phyloP scores from a whole-genome alignment of 2,113 vertebrate genomes.

The Stomatorhinus ivindoensis region DNA sequence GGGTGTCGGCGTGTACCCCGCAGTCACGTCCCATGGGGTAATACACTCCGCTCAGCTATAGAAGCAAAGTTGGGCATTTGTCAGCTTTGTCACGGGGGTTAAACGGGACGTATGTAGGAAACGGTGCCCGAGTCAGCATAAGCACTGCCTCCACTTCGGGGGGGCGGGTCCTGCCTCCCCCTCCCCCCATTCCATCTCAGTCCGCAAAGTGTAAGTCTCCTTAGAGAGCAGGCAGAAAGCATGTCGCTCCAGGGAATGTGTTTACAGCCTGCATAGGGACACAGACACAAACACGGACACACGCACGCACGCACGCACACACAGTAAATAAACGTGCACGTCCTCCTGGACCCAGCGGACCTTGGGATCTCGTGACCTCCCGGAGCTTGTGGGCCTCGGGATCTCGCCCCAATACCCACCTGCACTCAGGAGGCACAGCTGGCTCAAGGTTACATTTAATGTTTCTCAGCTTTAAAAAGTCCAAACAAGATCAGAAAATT shows the following conservation, averaged over 20 bases:
- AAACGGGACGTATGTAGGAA: neutral
- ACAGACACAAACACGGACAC: constrained; percentile 47
- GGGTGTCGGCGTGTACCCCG: neutral
- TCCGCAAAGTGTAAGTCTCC: constrained; percentile 59
- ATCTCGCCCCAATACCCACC: constrained; percentile 78
- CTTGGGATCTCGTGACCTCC: constrained; percentile 43
- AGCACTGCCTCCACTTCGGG: neutral
- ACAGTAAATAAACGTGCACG: neutral
- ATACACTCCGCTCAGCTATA: neutral
- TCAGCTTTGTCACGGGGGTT: neutral
- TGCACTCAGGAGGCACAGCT: constrained; percentile 96
- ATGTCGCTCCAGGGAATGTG: constrained; percentile 96
- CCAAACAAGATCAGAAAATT: constrained; percentile 98
- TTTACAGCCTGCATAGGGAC: constrained; percentile 85
- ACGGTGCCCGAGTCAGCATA: neutral
- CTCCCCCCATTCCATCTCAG: neutral
- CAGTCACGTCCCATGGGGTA: neutral
- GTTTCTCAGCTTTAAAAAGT: constrained; percentile 39
- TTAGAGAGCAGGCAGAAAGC: constrained; percentile 81
- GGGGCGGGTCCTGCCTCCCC: neutral
- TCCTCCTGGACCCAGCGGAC: constrained; percentile 44
- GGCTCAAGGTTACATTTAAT: constrained; percentile 77
- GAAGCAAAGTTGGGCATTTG: neutral
- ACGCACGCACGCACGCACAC: constrained; percentile 27
- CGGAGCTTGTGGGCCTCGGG: neutral